Conservation (phyloP, 2,888 invertebrate genomes). For the Amiota mariae region DNA sequence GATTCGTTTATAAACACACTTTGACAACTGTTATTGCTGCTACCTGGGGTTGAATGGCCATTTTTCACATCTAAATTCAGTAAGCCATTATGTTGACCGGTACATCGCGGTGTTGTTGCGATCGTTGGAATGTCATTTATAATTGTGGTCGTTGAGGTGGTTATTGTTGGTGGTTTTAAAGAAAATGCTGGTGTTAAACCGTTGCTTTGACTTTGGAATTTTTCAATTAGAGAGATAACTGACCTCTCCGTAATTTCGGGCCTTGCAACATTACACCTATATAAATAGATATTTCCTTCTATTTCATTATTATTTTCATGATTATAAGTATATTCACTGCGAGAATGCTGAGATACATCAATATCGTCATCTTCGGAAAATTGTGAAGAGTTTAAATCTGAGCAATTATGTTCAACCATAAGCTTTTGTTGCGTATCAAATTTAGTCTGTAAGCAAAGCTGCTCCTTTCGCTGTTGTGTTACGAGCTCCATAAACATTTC, state of each 20-base stretch:
- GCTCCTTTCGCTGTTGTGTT: slow-evolving; percentile 79
- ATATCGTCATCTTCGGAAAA: slow-evolving; percentile 10
- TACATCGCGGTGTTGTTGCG: too few relatives aligned
- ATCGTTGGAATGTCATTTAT: too few relatives aligned
- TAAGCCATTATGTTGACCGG: too few relatives aligned
- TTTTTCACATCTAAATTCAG: too few relatives aligned
- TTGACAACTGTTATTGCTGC: too few relatives aligned
- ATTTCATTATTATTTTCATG: neutral
- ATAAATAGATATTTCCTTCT: neutral
- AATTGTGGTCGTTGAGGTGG: neutral
- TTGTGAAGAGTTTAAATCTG: slow-evolving; percentile 53
- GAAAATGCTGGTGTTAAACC: neutral
- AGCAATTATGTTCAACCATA: slow-evolving; percentile 73
- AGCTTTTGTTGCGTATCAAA: slow-evolving; percentile 80
- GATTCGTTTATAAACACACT: too few relatives aligned
- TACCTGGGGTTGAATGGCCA: too few relatives aligned
- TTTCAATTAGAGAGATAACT: neutral
- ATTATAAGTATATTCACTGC: neutral
- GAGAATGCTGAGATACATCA: neutral
- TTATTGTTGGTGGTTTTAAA: neutral
- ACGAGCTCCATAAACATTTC: slow-evolving; percentile 78
- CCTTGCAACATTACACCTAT: neutral
- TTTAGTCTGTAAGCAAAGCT: slow-evolving; percentile 77
- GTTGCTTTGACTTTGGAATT: neutral
- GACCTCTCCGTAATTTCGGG: neutral